phyloP scores from a whole-genome alignment of 2,888 invertebrate genomes.

The Pristionchus fissidentatus region DNA sequence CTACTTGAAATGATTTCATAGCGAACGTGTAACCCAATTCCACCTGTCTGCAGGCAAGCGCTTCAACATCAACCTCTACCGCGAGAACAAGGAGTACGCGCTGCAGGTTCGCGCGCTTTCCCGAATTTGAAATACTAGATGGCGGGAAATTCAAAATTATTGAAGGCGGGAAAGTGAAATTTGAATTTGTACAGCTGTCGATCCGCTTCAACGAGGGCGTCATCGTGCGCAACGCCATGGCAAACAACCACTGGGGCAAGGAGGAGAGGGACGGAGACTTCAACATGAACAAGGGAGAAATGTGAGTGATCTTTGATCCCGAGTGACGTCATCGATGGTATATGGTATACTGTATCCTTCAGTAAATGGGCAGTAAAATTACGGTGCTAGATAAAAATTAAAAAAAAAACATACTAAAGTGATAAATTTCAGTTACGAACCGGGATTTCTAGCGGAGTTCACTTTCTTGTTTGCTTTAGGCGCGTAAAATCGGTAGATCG shows the following conservation, averaged over 20 bases:
- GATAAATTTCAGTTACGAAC: too few relatives aligned
- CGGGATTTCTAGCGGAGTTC: too few relatives aligned
- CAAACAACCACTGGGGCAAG: conserved; percentile 71
- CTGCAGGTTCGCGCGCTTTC: conserved; percentile 62
- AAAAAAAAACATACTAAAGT: too few relatives aligned
- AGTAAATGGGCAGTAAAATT: not conserved
- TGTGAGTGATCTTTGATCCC: conserved; percentile 56
- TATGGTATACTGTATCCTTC: not conserved
- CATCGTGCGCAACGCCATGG: conserved; percentile 74
- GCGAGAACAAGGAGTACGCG: conserved; percentile 71
- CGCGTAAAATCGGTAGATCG: not conserved
- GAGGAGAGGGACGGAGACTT: conserved; percentile 75
- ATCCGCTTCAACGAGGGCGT: conserved; percentile 73
- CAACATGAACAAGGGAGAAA: conserved; percentile 69
- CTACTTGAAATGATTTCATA: not conserved
- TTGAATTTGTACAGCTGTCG: conserved; percentile 61
- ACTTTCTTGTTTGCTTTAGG: too few relatives aligned
- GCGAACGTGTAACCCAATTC: not conserved
- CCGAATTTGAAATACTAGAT: not conserved
- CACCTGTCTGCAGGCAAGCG: conserved; percentile 65
- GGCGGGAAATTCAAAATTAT: not conserved
- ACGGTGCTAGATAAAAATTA: too few relatives aligned
- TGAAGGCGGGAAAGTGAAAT: not conserved
- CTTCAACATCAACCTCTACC: conserved; percentile 72
- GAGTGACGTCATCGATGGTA: not conserved